Evolutionary conservation across 2,888 invertebrate genomes (phyloP).

Genomic region (Metopia argyrocephala): DNA sequence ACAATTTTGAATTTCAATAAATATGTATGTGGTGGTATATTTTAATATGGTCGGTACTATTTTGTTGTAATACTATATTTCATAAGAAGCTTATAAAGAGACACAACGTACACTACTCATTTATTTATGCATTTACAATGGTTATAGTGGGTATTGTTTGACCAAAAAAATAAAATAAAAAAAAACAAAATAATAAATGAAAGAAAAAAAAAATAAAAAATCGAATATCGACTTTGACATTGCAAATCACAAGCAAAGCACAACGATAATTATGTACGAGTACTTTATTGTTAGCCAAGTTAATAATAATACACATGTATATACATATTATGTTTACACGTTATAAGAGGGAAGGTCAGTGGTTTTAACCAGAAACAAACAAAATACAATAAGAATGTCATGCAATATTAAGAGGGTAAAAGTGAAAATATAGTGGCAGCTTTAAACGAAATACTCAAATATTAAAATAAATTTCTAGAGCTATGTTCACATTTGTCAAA

Average conservation of each 20-base stretch:
- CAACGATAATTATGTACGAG: conserved; percentile 27
- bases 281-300: conserved; percentile 14
- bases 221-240: conserved; percentile 54
- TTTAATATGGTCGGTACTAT: too few relatives aligned
- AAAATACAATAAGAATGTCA: too few relatives aligned
- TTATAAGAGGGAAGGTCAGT: conserved; percentile 10
- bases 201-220: conserved; percentile 2
- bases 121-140: not conserved
- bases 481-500: too few relatives aligned
- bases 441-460: too few relatives aligned
- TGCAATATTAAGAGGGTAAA: not conserved
- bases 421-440: too few relatives aligned
- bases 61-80: not conserved
- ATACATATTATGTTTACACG: not conserved
- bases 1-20: too few relatives aligned
- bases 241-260: conserved; percentile 35
- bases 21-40: too few relatives aligned
- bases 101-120: not conserved
- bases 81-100: conserved; percentile 17
- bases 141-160: too few relatives aligned
- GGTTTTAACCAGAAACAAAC: not conserved
- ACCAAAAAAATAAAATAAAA: not conserved
- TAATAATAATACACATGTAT: conserved; percentile 15
- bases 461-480: too few relatives aligned
- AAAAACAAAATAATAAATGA: not conserved